These are phyloP conservation scores for Zootermopsis nevadensis DNA, from an alignment of 2,888 invertebrate genomes.

Conservation along the genomic window DNA sequence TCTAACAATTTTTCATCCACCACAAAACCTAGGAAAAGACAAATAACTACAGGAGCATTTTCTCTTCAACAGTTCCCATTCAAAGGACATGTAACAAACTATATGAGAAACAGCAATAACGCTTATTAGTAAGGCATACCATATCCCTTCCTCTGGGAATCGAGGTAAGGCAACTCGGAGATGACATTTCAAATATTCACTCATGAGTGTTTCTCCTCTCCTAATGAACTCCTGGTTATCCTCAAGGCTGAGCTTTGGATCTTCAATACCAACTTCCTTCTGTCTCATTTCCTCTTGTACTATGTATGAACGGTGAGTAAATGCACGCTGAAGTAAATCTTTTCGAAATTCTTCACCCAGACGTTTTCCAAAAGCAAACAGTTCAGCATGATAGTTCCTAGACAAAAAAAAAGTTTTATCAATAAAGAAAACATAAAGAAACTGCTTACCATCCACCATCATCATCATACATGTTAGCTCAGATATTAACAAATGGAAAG, in stretches of 20 bases:
- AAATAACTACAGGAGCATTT: too few relatives aligned
- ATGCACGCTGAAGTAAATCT: slow-evolving; percentile 77
- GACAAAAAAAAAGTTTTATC: not conserved
- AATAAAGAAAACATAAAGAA: not conserved
- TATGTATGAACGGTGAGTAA: slow-evolving; percentile 83
- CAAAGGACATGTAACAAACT: too few relatives aligned
- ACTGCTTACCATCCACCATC: not conserved
- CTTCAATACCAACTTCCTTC: slow-evolving; percentile 75
- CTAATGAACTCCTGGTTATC: slow-evolving; percentile 77
- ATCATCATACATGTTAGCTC: too few relatives aligned
- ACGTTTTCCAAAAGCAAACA: slow-evolving; percentile 88
- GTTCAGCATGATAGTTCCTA: slow-evolving; percentile 90
- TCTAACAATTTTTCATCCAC: too few relatives aligned
- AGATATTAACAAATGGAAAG: too few relatives aligned
- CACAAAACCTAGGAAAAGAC: too few relatives aligned
- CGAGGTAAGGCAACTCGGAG: slow-evolving; percentile 76
- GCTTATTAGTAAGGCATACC: slow-evolving; percentile 60
- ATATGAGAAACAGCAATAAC: too few relatives aligned
- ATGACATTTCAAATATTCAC: slow-evolving; percentile 74
- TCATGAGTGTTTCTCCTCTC: slow-evolving; percentile 76
- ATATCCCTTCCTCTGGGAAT: slow-evolving; percentile 80
- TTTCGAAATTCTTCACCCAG: slow-evolving; percentile 85
- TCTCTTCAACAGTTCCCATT: too few relatives aligned
- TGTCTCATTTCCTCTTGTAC: slow-evolving; percentile 76
- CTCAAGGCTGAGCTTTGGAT: slow-evolving; percentile 67